A percentile compares a stretch with the other conserved stretches of the same genome.
Evolutionary conservation across 1,140 invertebrate species (phyloP).

Genomic region (Papilio machaon): DNA sequence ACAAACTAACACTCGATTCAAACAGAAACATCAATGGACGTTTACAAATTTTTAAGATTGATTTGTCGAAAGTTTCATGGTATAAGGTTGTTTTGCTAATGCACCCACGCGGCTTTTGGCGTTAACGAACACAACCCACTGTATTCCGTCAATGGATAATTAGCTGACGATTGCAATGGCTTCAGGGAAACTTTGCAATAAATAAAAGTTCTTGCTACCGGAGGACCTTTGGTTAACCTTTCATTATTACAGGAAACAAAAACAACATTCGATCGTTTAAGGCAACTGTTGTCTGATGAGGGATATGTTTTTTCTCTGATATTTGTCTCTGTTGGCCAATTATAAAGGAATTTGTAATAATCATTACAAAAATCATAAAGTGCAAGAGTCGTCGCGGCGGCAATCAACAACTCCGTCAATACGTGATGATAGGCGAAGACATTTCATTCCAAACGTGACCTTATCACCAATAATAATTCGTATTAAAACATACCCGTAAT

Average conservation of each 20-base stretch:
- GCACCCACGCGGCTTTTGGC: constrained; percentile 29
- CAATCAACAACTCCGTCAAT: background rate
- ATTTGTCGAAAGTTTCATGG: background rate
- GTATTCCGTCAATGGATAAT: constrained; percentile 30
- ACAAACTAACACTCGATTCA: background rate
- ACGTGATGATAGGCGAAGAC: background rate
- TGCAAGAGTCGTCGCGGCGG: background rate
- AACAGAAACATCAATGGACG: background rate
- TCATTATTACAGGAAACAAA: background rate
- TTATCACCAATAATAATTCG: background rate
- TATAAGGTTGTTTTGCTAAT: constrained; percentile 13
- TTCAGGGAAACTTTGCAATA: constrained; percentile 17
- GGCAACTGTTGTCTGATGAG: no score
- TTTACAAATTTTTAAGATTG: background rate
- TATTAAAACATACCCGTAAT: background rate
- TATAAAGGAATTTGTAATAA: background rate
- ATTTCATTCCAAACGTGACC: background rate
- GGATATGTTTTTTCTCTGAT: background rate
- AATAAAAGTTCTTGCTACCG: background rate
- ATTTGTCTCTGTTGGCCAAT: background rate
- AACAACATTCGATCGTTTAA: background rate
- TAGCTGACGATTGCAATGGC: background rate
- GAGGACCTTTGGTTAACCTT: background rate
- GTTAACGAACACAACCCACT: constrained; percentile 20
- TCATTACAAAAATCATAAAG: background rate